Evolutionary conservation across 2,113 vertebrate species (phyloP).

Genomic region (Phrynosoma blainvillii): DNA sequence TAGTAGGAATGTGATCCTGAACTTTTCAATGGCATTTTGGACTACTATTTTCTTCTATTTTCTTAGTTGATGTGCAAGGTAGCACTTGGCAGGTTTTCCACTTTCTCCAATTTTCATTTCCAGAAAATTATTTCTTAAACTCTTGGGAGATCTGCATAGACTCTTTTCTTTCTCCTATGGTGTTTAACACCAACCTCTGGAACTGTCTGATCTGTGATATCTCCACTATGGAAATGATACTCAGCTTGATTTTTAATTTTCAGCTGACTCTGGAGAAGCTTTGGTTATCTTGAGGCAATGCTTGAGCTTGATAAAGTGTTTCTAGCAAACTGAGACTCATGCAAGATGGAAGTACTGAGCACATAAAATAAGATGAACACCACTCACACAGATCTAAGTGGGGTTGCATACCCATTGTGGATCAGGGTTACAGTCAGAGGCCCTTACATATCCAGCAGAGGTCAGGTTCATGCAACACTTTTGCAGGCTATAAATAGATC

Average conservation of each 20-base stretch:
- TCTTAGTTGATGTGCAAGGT: too few relatives aligned
- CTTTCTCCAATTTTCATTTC: neutral
- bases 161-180: neutral
- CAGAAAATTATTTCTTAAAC: neutral
- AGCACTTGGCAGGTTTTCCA: neutral
- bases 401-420: too few relatives aligned
- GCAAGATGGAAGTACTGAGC: neutral
- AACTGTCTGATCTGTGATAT: neutral
- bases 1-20: neutral
- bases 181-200: neutral
- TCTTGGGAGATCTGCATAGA: neutral
- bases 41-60: neutral
- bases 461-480: too few relatives aligned
- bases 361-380: too few relatives aligned
- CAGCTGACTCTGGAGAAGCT: neutral
- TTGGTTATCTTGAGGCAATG: neutral
- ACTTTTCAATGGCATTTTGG: neutral
- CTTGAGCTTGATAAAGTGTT: neutral
- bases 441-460: too few relatives aligned
- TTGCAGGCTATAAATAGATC: neutral
- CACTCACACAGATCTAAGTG: too few relatives aligned
- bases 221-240: neutral
- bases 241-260: neutral
- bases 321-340: neutral
- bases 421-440: too few relatives aligned